phyloP scores from a whole-genome alignment of 2,888 invertebrate genomes.

The Dicroscelio sp. region DNA sequence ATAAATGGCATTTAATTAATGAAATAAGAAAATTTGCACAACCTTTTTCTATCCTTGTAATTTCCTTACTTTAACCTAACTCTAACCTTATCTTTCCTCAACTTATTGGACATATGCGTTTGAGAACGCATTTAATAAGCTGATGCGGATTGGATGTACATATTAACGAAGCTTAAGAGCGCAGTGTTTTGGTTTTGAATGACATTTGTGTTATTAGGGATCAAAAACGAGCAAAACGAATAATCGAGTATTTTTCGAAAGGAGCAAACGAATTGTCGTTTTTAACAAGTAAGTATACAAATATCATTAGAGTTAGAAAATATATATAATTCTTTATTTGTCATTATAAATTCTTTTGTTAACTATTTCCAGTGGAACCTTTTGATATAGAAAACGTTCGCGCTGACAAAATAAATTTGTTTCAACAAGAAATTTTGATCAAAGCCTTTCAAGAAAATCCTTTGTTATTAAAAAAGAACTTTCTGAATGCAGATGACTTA shows the following conservation, averaged over 20 bases:
- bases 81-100: neutral
- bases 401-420: conserved; percentile 22
- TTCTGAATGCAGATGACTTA: conserved; percentile 6
- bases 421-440: conserved; percentile 23
- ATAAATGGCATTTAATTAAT: no score
- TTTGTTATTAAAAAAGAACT: neutral
- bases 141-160: neutral
- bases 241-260: no score
- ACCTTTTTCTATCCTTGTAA: no score
- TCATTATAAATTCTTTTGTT: no score
- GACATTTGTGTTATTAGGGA: no score
- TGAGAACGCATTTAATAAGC: neutral
- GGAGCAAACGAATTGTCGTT: no score
- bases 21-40: no score
- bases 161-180: neutral
- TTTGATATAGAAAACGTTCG: neutral
- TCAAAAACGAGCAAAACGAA: no score
- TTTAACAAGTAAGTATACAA: no score
- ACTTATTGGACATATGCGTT: neutral
- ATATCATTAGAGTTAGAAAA: no score
- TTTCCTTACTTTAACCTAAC: neutral
- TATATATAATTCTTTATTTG: no score
- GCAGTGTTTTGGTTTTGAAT: neutral
- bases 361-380: neutral
- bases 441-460: neutral